A percentile compares a stretch with the other conserved stretches of the same genome.
Evolutionary conservation across 2,888 invertebrate genomes (phyloP).

Genomic region (Lycocerus yunnanus): DNA sequence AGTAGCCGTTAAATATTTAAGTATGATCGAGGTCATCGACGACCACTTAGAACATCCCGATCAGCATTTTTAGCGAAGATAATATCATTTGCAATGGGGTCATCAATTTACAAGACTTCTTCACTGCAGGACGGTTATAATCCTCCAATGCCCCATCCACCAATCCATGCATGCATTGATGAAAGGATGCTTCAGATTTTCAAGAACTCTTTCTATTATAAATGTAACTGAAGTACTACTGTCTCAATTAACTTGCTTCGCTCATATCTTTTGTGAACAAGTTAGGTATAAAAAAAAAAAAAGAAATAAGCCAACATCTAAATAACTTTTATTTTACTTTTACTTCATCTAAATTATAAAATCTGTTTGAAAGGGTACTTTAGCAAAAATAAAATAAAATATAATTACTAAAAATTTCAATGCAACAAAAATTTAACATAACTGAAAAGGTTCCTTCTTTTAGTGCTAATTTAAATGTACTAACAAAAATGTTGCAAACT

Average conservation of each 20-base stretch:
- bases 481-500: background rate
- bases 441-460: background rate
- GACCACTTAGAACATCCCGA: constrained; percentile 31
- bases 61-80: constrained; percentile 32
- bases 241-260: constrained; percentile 24
- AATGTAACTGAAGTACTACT: constrained; percentile 25
- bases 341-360: background rate
- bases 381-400: background rate
- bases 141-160: constrained; percentile 15
- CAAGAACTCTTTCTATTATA: constrained; percentile 25
- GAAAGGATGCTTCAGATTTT: constrained; percentile 24
- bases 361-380: background rate
- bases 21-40: constrained; percentile 29
- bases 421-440: background rate
- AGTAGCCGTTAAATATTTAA: constrained; percentile 32
- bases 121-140: constrained; percentile 15
- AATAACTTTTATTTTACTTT: background rate
- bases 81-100: constrained; percentile 30
- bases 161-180: constrained; percentile 20
- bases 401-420: background rate
- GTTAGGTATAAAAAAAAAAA: constrained; percentile 1
- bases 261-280: constrained; percentile 7
- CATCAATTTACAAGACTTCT: constrained; percentile 30
- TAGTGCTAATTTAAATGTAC: background rate
- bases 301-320: constrained; percentile 10